phyloP scores from a whole-genome alignment of 2,113 vertebrate species.

The Brachionichthys hirsutus region DNA sequence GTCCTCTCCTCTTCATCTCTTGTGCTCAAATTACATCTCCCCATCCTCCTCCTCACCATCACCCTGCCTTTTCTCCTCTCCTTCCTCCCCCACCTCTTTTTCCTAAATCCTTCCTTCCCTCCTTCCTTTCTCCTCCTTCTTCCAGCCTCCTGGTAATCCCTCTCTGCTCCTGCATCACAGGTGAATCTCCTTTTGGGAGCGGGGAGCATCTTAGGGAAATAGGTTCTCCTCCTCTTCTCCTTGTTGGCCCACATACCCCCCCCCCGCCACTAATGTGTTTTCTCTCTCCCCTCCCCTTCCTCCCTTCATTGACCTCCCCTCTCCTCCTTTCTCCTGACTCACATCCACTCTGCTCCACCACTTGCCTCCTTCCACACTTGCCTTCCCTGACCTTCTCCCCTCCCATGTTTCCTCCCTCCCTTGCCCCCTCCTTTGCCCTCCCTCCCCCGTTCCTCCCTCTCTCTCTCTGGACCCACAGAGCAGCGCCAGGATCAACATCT shows the following conservation, averaged over 20 bases:
- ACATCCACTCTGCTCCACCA: slow-evolving; percentile 12
- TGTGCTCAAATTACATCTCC: too few species aligned
- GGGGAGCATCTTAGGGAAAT: slow-evolving; percentile 6
- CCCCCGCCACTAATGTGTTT: slow-evolving; percentile 53
- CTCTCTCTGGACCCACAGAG: slow-evolving; percentile 76
- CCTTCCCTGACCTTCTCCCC: background rate
- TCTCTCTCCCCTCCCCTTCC: slow-evolving; percentile 26
- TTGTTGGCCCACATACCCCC: slow-evolving; percentile 16
- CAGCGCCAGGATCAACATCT: slow-evolving; percentile 92
- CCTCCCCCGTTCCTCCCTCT: too few species aligned
- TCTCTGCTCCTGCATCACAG: slow-evolving; percentile 47
- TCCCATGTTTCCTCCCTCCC: background rate
- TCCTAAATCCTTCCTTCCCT: background rate
- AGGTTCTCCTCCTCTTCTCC: slow-evolving; percentile 38
- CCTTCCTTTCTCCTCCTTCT: slow-evolving; percentile 9
- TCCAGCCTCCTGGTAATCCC: slow-evolving; percentile 25
- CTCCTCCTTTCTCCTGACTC: background rate
- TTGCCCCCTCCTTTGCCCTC: background rate
- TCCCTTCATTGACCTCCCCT: slow-evolving; percentile 6
- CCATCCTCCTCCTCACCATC: background rate
- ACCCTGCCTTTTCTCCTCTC: slow-evolving; percentile 6
- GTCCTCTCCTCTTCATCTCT: background rate
- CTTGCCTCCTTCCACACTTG: slow-evolving; percentile 4
- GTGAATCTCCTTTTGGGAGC: slow-evolving; percentile 33
- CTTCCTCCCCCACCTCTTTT: slow-evolving; percentile 11